Base-by-base conservation (phyloP, 1,140 invertebrate species). In the Bombus pascuorum region DNA sequence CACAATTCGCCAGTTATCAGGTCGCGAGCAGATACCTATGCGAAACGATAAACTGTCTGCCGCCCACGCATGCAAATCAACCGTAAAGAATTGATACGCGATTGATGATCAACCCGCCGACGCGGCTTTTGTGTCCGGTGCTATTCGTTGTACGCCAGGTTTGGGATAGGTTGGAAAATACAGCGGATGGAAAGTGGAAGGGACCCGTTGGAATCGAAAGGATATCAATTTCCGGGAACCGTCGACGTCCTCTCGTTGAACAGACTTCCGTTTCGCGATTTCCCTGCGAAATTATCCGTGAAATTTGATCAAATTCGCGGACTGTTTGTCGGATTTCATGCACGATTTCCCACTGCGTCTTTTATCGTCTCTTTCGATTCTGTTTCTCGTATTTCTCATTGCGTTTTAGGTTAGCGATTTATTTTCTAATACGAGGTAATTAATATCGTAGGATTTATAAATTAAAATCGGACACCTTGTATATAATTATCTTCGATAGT, bases 201-300 rank as follows among this genome's bases (percentile, higher is more conserved):
- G 47, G 18, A 53, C 18, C 47, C n/a, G 22, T 1, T 42, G 62
- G 28, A 68, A 39, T 34, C 18, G 73, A 70, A 66, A 76, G 81
- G 62, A 70, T 83, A 83, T 83, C 65, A 83, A 83, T 83, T 77
- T 83, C 73, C 81, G 73, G 81, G 10, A 10, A 9, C 34, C 25
- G 42, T 47, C 25, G 71, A 22, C 37, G 37, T 15, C 53, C 34
- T 74, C 42, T 25, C 53, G n/a, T 10, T 8, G 8, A 53, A 57
- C 70, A 32, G 70, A 42, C 15, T 77, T 83, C 74, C 74, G 65
- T 32, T 53, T 66, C 81, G 73, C 73, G 73, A 77, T 57, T 70
- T 53, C 37, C 44, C 28, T 10, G 73, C 12, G 28, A 83, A 83
- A 83, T 83, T 83, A 70, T 83, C 81, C 44, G 81, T 83, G 81